These are phyloP conservation scores for Poliocrania exsul DNA, from an alignment of 2,797 vertebrate species.

Conservation along the genomic window DNA sequence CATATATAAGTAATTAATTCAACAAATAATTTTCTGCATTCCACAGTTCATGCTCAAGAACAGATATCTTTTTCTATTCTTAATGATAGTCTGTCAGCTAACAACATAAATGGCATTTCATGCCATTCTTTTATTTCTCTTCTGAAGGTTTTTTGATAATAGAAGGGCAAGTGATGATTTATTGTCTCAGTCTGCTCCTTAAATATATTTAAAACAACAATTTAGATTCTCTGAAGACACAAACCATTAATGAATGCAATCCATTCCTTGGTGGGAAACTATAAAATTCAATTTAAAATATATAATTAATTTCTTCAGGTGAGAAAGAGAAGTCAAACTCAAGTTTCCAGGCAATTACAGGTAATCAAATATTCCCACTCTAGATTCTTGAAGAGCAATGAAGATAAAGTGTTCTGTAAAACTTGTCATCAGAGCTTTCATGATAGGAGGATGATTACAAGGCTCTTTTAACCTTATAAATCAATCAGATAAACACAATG, in stretches of 20 bases:
- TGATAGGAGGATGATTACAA: neutral
- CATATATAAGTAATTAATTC: neutral
- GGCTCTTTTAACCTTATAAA: neutral
- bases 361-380: neutral
- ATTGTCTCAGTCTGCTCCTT: neutral
- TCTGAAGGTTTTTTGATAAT: neutral
- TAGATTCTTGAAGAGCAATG: neutral
- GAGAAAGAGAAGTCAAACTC: neutral
- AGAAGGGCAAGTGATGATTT: neutral
- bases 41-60: neutral
- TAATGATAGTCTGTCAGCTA: neutral
- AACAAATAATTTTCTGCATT: neutral
- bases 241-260: neutral
- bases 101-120: neutral
- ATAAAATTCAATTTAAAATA: neutral
- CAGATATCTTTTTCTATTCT: neutral
- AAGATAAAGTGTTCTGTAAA: neutral
- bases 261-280: neutral
- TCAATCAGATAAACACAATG: neutral
- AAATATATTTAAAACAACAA: conserved; percentile 13
- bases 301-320: neutral
- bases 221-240: neutral
- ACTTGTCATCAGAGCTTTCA: neutral
- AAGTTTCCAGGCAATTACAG: neutral
- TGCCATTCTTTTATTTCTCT: neutral